These are phyloP conservation scores for Mimas tiliae DNA, from an alignment of 2,888 invertebrate species.

Conservation along the genomic window DNA sequence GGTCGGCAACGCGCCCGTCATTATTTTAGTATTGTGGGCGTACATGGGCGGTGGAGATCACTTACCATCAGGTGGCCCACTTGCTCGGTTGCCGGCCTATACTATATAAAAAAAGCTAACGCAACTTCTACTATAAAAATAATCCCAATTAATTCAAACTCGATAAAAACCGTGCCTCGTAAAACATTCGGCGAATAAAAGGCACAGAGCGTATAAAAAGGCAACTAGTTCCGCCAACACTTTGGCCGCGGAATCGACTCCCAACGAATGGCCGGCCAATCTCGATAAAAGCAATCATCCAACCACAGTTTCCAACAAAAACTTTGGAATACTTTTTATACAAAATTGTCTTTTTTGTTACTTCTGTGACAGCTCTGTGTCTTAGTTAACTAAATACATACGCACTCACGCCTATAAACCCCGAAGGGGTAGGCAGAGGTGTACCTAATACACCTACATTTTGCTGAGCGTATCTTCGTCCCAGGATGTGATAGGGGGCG, in stretches of 20 bases:
- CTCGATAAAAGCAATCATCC: slow-evolving; percentile 11
- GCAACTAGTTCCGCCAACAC: slow-evolving; percentile 10
- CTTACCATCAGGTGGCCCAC: too few species aligned
- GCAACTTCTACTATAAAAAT: background rate
- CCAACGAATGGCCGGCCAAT: slow-evolving; percentile 3
- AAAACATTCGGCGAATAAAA: slow-evolving; percentile 6
- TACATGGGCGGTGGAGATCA: too few species aligned
- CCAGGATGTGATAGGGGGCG: too few species aligned
- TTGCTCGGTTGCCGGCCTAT: too few species aligned
- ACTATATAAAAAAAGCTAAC: too few species aligned
- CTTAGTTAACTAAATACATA: background rate
- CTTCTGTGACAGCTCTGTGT: background rate
- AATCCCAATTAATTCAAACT: slow-evolving; percentile 10
- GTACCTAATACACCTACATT: too few species aligned
- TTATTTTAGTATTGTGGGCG: too few species aligned
- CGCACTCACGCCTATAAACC: too few species aligned
- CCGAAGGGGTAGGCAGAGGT: too few species aligned
- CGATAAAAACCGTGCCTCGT: slow-evolving; percentile 1
- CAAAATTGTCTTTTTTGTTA: background rate
- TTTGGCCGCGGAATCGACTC: slow-evolving; percentile 8
- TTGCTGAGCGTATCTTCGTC: too few species aligned
- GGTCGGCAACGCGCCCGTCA: too few species aligned
- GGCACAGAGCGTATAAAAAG: background rate
- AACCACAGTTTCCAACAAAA: slow-evolving; percentile 14
- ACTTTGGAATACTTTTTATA: background rate